Conservation (phyloP, 2,113 vertebrate species). For the Oryzias melastigma region DNA sequence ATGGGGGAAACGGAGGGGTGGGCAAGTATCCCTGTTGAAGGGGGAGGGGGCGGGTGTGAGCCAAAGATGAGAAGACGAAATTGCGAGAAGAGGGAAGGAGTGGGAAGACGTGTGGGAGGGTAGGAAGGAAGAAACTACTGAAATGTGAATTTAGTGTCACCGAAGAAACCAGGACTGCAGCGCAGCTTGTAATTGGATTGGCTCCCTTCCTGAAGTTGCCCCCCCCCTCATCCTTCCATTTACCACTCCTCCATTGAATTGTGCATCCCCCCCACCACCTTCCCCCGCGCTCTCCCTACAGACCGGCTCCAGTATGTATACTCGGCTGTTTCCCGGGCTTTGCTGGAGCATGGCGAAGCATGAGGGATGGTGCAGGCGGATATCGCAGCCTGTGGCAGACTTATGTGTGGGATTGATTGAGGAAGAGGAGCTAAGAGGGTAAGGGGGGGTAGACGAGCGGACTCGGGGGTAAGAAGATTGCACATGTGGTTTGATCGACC, state of each 20-base stretch:
- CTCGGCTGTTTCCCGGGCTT: conserved; percentile 73
- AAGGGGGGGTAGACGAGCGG: conserved; percentile 24
- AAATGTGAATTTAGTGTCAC: conserved; percentile 77
- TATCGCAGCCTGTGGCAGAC: conserved; percentile 36
- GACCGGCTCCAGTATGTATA: conserved; percentile 56
- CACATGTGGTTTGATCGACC: conserved; percentile 17
- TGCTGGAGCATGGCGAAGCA: conserved; percentile 56
- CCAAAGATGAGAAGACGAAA: conserved; percentile 23
- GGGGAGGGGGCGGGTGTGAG: conserved; percentile 4
- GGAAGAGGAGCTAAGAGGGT: conserved; percentile 51
- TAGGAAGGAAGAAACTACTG: conserved; percentile 59
- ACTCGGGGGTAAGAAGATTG: conserved; percentile 31
- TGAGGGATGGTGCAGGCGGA: conserved; percentile 43
- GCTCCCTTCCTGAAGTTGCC: conserved; percentile 77
- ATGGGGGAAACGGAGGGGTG: conserved; percentile 10
- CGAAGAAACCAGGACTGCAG: conserved; percentile 74
- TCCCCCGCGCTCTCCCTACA: conserved; percentile 55
- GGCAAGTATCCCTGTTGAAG: not conserved
- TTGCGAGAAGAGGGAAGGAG: conserved; percentile 21
- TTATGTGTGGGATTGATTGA: conserved; percentile 54
- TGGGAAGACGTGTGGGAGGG: conserved; percentile 33
- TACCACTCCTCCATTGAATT: conserved; percentile 54
- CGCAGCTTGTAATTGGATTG: conserved; percentile 83
- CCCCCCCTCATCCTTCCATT: conserved; percentile 57
- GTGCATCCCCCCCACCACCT: conserved; percentile 28